Evolutionary conservation across 2,888 invertebrate species (phyloP).

Genomic region (Drosophila birchii): DNA sequence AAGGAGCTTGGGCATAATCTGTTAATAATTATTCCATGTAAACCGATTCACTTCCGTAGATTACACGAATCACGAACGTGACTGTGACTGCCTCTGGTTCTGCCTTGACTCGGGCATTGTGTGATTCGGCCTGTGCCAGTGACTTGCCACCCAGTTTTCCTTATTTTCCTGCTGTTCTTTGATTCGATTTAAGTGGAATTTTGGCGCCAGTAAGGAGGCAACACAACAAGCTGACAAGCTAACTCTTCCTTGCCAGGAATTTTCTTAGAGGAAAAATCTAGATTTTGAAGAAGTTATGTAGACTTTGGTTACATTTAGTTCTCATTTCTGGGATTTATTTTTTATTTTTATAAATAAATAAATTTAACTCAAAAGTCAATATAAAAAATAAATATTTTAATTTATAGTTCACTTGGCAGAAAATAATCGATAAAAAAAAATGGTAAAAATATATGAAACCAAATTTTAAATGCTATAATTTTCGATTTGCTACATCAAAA

Average conservation of each 20-base stretch:
- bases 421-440: not conserved
- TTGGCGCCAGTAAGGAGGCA: constrained; percentile 12
- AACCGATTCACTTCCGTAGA: constrained; percentile 31
- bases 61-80: constrained; percentile 38
- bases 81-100: constrained; percentile 7
- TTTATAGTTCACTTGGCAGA: too few relatives aligned
- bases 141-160: constrained; percentile 9
- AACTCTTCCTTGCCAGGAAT: not conserved
- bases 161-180: not conserved
- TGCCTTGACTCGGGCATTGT: constrained; percentile 3
- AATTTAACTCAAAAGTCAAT: not conserved
- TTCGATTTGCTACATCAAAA: not conserved
- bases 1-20: constrained; percentile 20
- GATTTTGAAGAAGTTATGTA: not conserved
- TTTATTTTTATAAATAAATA: not conserved
- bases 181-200: constrained; percentile 13
- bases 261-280: not conserved
- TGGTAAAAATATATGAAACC: not conserved
- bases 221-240: constrained; percentile 18
- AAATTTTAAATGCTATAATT: not conserved
- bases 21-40: constrained; percentile 44
- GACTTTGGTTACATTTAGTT: not conserved
- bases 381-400: not conserved
- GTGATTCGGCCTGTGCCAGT: constrained; percentile 8
- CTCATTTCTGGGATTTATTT: not conserved